Evolutionary conservation across 2,888 invertebrate species (phyloP).

Genomic region (Rhodophaea formosa): DNA sequence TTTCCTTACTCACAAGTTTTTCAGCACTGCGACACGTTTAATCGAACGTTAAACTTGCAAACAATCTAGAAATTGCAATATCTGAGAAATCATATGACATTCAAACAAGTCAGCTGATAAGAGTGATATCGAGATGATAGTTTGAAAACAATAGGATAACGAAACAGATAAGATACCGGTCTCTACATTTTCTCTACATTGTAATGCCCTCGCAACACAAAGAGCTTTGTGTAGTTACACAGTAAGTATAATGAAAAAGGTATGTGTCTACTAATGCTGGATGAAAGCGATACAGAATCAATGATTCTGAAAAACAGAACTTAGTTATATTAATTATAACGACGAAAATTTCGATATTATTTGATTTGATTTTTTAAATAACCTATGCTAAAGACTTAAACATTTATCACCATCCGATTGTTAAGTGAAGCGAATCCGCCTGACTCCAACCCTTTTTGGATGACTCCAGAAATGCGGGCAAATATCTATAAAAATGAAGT

Average conservation of each 20-base stretch:
- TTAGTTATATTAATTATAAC: too few species aligned
- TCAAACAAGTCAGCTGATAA: slow-evolving; percentile 16
- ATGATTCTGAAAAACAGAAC: too few species aligned
- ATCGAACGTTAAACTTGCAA: background rate
- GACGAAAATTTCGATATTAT: too few species aligned
- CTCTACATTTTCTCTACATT: slow-evolving; percentile 2
- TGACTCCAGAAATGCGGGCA: too few species aligned
- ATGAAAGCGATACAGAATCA: too few species aligned
- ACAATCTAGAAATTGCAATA: slow-evolving; percentile 6
- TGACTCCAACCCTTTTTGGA: too few species aligned
- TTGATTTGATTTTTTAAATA: too few species aligned
- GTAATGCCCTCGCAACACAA: slow-evolving; percentile 2
- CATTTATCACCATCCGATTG: too few species aligned
- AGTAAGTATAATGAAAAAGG: background rate
- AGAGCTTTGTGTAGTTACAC: background rate
- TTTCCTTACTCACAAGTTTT: background rate
- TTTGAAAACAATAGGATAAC: slow-evolving; percentile 11
- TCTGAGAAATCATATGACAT: slow-evolving; percentile 11
- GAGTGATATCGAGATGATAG: slow-evolving; percentile 5
- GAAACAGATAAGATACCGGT: slow-evolving; percentile 2
- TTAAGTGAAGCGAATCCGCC: too few species aligned
- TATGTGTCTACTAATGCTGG: background rate
- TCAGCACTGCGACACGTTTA: background rate
- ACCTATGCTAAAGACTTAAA: too few species aligned
- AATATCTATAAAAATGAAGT: too few species aligned